These are phyloP conservation scores for Uromys caudimaculatus DNA, from an alignment of 2,797 vertebrate species.

Conservation along the genomic window DNA sequence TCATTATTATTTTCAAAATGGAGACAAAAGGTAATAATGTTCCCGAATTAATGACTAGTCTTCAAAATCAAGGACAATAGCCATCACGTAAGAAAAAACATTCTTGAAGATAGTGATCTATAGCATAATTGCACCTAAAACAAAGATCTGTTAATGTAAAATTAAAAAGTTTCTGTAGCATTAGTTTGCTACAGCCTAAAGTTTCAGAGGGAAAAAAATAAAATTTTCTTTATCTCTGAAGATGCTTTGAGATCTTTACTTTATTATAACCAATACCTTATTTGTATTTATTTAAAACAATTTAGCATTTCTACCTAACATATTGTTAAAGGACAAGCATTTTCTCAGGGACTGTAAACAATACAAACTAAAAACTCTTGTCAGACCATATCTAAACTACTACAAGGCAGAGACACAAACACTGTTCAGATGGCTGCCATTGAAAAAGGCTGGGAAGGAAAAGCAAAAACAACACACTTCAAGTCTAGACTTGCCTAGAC, in stretches of 20 bases:
- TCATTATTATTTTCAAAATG: slow-evolving; percentile 17
- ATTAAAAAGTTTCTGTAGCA: background rate
- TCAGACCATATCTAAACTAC: slow-evolving; percentile 21
- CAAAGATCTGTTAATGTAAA: background rate
- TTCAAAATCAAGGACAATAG: slow-evolving; percentile 25
- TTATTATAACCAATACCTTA: background rate
- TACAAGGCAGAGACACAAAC: slow-evolving; percentile 52
- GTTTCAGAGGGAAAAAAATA: background rate
- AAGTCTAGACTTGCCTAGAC: background rate
- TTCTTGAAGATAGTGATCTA: background rate
- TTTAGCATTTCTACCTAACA: slow-evolving; percentile 35
- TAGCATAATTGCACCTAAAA: background rate
- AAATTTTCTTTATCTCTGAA: slow-evolving; percentile 27
- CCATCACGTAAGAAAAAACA: background rate
- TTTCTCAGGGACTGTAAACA: background rate
- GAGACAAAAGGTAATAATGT: slow-evolving; percentile 4
- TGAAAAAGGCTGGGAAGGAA: background rate
- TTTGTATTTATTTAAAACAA: slow-evolving; percentile 34
- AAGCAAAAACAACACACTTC: background rate
- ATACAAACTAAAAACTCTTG: background rate
- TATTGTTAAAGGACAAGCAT: slow-evolving; percentile 31
- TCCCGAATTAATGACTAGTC: background rate
- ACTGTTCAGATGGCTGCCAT: background rate
- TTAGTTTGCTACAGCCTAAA: background rate
- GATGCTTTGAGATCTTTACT: background rate